Evolutionary conservation across 2,113 vertebrate genomes (phyloP), one percentile per base, ranked within the genome.

Genomic region (Tragelaphus imberbis): DNA sequence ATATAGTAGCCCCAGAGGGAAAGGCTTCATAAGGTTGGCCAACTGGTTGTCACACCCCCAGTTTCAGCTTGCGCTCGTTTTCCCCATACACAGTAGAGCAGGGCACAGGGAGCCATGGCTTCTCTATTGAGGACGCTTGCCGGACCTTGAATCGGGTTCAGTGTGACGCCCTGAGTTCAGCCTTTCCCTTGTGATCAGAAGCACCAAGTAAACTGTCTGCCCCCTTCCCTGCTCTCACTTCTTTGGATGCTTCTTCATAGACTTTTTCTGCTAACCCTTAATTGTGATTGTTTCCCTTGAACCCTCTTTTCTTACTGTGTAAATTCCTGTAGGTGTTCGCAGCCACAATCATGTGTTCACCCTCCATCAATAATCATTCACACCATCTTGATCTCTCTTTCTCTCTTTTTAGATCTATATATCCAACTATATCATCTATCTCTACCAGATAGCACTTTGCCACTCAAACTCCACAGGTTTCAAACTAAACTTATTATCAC

Each of bases 131-230:
- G 12, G 75, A 80, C 10, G 15, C 85, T 75, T 71, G 55, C 25
- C 3, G 3, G 88, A 13, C 2, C 9, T 16, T 1, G 28, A 63
- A 36, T 63, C 3, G 0, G 30, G 28, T 28, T 63, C 58, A 17
- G 2, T 11, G 49, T 6, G n/a, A 77, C 27, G 30, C 85, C 2
- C 3, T 19, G 85, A 28, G 25, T 5, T 6, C 14, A 44, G 61
- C 47, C 36, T 68, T 13, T 13, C 36, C 47, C n/a, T 27, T 90
- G 71, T 53, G 68, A 44, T 77, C 44, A 65, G 36, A 84, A 53
- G 17, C 8, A 3, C n/a, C 40, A 28, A 86, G 75, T 4, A 13
- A 30, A 12, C 21, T 30, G 56, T 63, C 27, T 56, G 21, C 3
- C 6, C 71, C 7, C 25, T 65, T 47, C 15, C 36, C 53, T 30